A percentile compares a stretch with the other conserved stretches of the same genome.
phyloP scores from a whole-genome alignment of 1,140 invertebrate species.

The Papilio helenus region DNA sequence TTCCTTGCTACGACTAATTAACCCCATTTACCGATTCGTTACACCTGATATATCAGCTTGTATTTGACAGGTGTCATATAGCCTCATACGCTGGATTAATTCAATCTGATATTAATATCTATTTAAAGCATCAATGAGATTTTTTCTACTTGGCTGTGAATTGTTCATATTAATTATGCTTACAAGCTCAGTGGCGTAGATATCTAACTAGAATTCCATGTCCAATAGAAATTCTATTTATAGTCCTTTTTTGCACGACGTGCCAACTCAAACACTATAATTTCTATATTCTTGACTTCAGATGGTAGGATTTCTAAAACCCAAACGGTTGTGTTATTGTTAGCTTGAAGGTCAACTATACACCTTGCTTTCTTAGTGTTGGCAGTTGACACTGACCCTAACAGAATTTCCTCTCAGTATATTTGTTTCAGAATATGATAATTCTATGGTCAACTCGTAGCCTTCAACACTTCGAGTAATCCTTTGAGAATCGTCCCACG shows the following conservation, averaged over 20 bases:
- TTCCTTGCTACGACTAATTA: slow-evolving; percentile 18
- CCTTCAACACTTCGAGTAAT: slow-evolving; percentile 16
- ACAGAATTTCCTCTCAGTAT: neutral
- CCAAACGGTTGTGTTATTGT: too few relatives aligned
- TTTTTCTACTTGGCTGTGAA: neutral
- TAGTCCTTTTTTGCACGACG: neutral
- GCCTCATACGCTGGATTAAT: slow-evolving; percentile 10
- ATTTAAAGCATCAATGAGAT: neutral
- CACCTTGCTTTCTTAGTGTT: neutral
- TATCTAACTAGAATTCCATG: neutral
- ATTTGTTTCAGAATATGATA: slow-evolving; percentile 10
- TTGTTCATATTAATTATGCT: neutral
- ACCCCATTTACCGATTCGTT: slow-evolving; percentile 14
- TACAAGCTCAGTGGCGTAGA: neutral
- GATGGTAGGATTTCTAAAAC: neutral
- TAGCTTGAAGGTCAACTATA: neutral
- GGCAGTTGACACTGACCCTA: slow-evolving; percentile 3
- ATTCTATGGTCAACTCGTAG: slow-evolving; percentile 14
- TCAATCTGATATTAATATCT: slow-evolving; percentile 11
- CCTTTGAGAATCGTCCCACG: slow-evolving; percentile 21
- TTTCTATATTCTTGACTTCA: neutral
- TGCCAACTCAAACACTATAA: neutral
- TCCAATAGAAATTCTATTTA: neutral
- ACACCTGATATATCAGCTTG: slow-evolving; percentile 9
- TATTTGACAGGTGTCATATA: slow-evolving; percentile 25